Evolutionary conservation across 2,797 vertebrate genomes (phyloP), one percentile per base, ranked within the genome.

Genomic region (Aratinga solstitialis): DNA sequence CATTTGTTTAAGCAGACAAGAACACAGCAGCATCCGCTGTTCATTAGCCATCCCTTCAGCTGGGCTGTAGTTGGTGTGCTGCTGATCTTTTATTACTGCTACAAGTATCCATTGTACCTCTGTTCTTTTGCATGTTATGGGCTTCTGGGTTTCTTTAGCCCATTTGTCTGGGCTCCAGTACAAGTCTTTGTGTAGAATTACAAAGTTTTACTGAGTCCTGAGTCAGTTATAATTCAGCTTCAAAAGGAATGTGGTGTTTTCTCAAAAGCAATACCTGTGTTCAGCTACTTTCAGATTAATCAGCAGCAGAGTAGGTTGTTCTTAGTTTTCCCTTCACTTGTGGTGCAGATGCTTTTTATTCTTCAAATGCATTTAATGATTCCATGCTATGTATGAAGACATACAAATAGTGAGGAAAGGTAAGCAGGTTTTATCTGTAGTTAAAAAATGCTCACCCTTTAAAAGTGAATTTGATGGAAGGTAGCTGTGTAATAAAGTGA

Each of bases 81-180:
- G 40, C 1, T 61, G 20, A 22, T 40, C 9, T 59, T 62, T 20
- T 7, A 2, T 9, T 19, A 8, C 27, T 51, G 23, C 7, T n/a
- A 32, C 27, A 42, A 14, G 16, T 26, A n/a, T 15, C 43, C n/a
- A 19, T 45, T 42, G 7, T 7, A 63, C 12, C 27, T 34, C 34
- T 54, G 14, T 14, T 71, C 43, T 29, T 84, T 47, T 1, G 1
- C 13, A 38, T 0, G 0, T 10, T 34, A 38, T 1, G 22, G 22
- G 53, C 36, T 3, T 1, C 3, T 9, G 32, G 1, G 7, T 54
- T 61, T 76, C 48, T 45, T 27, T 16, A 68, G 24, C 11, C 27
- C 7, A 4, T 29, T 30, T 8, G 17, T 42, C 36, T 75, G 30
- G 7, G 8, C 29, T 71, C 9, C 13, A 13, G 9, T 10, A 17